Evolutionary conservation across 2,888 invertebrate genomes (phyloP), one percentile per base, ranked within the genome.

Genomic region (Nomada fabriciana): DNA sequence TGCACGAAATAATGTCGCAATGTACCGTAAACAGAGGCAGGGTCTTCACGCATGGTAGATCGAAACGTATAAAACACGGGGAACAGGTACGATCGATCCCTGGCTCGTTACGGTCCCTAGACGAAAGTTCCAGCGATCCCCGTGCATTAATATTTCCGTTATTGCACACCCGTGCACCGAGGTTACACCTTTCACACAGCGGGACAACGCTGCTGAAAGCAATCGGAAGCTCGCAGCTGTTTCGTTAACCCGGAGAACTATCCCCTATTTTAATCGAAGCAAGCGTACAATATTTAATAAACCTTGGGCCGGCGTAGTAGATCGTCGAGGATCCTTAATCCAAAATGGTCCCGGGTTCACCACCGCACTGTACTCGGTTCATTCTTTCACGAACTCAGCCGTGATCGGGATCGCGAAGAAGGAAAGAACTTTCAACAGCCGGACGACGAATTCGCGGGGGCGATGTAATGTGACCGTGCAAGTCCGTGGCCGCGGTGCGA

Each of bases 151-250:
- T 86, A 86, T 83, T 83, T 86, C 86, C 83, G 86, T 86, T 86
- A 86, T 85, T 81, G 83, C 78, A 71, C 70, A 71, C 74, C 61
- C 68, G 57, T 53, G 67, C 65, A 50, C 68, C 86, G 86, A 87
- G 86, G 87, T 87, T 87, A 84, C 73, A 36, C 86, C 86, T 87
- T 87, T 87, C 87, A 82, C 87, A 78, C 82, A 80, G 65, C 18
- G 42, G 73, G 70, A 76, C 60, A 76, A 83, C 73, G 20, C 36
- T 52, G 36, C 36, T 9, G 18, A n/a, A 20, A 70, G 53, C 29
- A 53, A 77, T 77, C 15, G 52, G 42, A 20, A 15, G 13, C 50
- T 36, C 36, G 36, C 36, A 36, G 36, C 36, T 36, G 36, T 36
- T 36, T 36, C 36, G 36, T 36, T 36, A 36, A 9, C 36, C 36